Evolutionary conservation across 1,140 invertebrate species (phyloP).

Genomic region (Antheraea mylitta): DNA sequence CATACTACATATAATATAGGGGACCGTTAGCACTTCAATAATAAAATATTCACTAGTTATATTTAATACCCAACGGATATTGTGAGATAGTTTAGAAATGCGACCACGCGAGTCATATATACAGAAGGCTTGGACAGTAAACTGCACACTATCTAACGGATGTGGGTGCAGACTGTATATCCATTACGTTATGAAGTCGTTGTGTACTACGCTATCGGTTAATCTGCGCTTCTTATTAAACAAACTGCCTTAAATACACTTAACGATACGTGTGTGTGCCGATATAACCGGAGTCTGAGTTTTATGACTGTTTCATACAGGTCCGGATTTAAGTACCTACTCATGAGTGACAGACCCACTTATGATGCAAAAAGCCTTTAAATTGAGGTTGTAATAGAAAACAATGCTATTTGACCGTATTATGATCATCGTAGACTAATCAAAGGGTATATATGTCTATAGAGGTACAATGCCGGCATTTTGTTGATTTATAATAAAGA

Average conservation of each 20-base stretch:
- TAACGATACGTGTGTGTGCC: slow-evolving; percentile 12
- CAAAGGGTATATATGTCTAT: too few species aligned
- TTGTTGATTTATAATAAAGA: too few species aligned
- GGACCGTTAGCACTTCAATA: too few species aligned
- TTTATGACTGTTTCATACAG: neutral
- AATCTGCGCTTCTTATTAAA: slow-evolving; percentile 15
- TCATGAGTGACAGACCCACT: neutral
- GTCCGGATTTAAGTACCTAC: neutral
- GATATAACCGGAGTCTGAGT: slow-evolving; percentile 12
- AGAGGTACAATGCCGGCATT: too few species aligned
- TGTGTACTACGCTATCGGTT: slow-evolving; percentile 9
- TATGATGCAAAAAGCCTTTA: too few species aligned
- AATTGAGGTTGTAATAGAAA: too few species aligned
- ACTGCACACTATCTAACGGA: neutral
- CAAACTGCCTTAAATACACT: slow-evolving; percentile 16
- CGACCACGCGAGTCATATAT: neutral
- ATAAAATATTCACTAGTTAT: neutral
- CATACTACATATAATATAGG: too few species aligned
- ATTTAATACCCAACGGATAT: neutral
- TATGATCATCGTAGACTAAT: too few species aligned
- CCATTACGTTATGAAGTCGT: slow-evolving; percentile 2
- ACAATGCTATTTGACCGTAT: too few species aligned
- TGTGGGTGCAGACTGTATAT: neutral
- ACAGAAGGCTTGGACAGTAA: neutral
- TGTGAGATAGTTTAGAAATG: neutral